phyloP scores from a whole-genome alignment of 1,140 invertebrate genomes.

The Brachionus paranguensis region DNA sequence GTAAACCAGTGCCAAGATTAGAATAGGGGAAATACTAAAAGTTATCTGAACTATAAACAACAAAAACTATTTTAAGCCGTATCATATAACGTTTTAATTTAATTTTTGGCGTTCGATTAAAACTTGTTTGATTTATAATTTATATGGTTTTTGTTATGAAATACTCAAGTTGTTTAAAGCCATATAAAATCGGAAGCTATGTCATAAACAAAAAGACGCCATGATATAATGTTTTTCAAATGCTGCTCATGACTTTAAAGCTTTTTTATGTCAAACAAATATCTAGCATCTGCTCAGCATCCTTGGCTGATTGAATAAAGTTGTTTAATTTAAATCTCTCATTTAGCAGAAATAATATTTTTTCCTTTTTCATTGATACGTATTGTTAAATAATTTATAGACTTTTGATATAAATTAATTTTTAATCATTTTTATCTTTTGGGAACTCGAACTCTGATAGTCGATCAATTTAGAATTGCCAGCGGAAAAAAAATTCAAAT shows the following conservation, averaged over 20 bases:
- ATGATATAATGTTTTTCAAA: not conserved
- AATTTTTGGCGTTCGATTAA: not conserved
- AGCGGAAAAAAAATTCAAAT: not conserved
- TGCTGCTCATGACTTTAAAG: not conserved
- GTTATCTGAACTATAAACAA: not conserved
- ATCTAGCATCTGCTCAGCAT: not conserved
- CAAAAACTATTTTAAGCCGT: not conserved
- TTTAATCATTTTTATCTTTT: not conserved
- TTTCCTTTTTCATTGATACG: not conserved
- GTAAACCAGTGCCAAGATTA: not conserved
- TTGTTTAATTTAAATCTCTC: not conserved
- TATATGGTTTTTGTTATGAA: not conserved
- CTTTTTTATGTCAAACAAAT: not conserved
- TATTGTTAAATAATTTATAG: not conserved
- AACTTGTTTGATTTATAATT: not conserved
- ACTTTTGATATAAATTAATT: not conserved
- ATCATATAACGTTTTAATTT: not conserved
- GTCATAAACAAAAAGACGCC: not conserved
- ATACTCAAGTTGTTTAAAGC: not conserved
- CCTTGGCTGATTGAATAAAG: not conserved
- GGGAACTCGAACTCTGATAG: not conserved
- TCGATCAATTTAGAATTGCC: not conserved
- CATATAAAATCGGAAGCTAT: not conserved
- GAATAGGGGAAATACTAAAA: not conserved
- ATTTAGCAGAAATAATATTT: not conserved